A percentile compares a stretch with the other conserved stretches of the same genome.
Conservation (phyloP, 2,888 invertebrate species). For the Thelaira solivaga region DNA sequence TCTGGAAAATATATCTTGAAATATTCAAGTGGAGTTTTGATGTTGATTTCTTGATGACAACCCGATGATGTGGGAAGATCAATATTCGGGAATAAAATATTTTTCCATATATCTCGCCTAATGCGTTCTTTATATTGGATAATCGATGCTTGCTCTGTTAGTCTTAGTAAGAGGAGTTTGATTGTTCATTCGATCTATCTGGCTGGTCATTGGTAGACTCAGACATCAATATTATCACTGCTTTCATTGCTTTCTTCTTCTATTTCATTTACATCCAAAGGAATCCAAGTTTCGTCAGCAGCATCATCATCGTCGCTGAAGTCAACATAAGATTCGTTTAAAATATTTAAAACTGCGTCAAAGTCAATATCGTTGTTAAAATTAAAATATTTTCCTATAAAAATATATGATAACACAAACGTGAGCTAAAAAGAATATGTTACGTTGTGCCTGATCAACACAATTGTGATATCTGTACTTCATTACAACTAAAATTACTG, state of each 20-base stretch:
- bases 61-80: too few species aligned
- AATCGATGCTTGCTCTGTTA: too few species aligned
- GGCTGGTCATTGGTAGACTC: neutral
- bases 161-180: too few species aligned
- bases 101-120: neutral
- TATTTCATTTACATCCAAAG: neutral
- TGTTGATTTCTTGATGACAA: too few species aligned
- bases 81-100: neutral
- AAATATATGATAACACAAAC: too few species aligned
- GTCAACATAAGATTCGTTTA: slow-evolving; percentile 15
- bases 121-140: too few species aligned
- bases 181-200: neutral
- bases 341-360: slow-evolving; percentile 9
- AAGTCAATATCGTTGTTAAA: neutral
- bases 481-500: neutral
- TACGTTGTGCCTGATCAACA: slow-evolving; percentile 13
- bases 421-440: too few species aligned
- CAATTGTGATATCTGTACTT: slow-evolving; percentile 14
- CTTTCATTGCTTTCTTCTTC: neutral
- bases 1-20: neutral
- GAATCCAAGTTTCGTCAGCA: slow-evolving; percentile 16
- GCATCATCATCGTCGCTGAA: slow-evolving; percentile 5
- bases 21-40: neutral
- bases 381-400: neutral
- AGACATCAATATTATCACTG: neutral